Conservation (phyloP, 2,797 vertebrate species). For the Muraenolepis orangiensis region DNA sequence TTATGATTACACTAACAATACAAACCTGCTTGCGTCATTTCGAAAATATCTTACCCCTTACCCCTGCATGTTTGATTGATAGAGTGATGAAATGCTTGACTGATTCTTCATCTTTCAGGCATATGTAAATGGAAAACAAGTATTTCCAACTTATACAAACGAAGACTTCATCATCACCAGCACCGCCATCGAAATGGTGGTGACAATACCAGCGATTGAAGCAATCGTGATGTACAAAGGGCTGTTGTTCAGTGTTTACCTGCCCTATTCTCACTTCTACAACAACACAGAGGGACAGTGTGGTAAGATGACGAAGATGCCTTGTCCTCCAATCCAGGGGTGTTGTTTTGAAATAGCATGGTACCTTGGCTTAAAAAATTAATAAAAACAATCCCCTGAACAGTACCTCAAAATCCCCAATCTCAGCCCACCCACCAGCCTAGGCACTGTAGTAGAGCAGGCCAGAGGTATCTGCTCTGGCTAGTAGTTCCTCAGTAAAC, state of each 20-base stretch:
- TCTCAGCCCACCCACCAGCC: no score
- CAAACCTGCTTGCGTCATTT: not conserved
- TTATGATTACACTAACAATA: not conserved
- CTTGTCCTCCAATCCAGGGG: not conserved
- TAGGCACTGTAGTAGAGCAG: no score
- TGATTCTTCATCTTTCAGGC: conserved; percentile 67
- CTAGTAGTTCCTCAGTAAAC: no score
- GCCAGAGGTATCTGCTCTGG: no score
- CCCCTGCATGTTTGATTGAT: not conserved
- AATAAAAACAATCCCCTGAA: no score
- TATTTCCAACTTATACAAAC: conserved; percentile 73
- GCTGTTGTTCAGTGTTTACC: conserved; percentile 70
- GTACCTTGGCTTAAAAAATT: no score
- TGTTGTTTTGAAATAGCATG: no score
- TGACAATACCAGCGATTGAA: conserved; percentile 75
- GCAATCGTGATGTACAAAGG: conserved; percentile 75
- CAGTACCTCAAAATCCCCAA: no score
- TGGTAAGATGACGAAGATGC: conserved; percentile 67
- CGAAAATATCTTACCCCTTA: not conserved
- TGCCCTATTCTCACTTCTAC: conserved; percentile 77
- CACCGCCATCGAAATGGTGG: conserved; percentile 68
- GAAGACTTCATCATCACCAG: conserved; percentile 73
- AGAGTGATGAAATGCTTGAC: not conserved
- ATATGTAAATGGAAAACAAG: conserved; percentile 65
- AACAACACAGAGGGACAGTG: conserved; percentile 91